Conservation (phyloP, 2,888 invertebrate genomes). For the Stegophylla sp. region DNA sequence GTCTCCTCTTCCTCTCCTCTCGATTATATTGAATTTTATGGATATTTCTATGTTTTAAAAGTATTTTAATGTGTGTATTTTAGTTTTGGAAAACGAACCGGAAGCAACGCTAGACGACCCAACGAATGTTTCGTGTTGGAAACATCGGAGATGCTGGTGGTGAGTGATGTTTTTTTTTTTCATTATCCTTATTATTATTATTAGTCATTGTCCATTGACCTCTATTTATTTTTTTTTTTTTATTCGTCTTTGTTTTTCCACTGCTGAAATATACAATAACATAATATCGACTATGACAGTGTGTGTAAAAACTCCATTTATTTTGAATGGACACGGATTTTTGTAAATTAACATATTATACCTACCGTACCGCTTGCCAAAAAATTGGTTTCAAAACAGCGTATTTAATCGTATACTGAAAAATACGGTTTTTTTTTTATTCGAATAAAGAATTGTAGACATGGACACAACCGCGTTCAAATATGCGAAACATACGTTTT, state of each 20-base stretch:
- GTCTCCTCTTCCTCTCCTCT: too few species aligned
- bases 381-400: conserved; percentile 29
- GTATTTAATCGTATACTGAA: neutral
- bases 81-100: conserved; percentile 83
- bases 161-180: conserved; percentile 68
- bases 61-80: conserved; percentile 65
- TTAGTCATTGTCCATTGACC: conserved; percentile 13
- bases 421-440: conserved; percentile 13
- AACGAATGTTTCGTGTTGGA: conserved; percentile 86
- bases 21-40: neutral
- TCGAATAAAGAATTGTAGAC: conserved; percentile 3
- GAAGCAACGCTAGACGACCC: conserved; percentile 77
- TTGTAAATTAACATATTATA: conserved; percentile 6
- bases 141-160: conserved; percentile 86
- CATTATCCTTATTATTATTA: conserved; percentile 11
- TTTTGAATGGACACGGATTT: conserved; percentile 24
- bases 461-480: neutral
- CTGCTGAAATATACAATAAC: neutral
- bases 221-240: conserved; percentile 16
- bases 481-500: conserved; percentile 22
- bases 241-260: neutral
- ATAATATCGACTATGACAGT: neutral
- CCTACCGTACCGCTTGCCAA: neutral
- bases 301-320: neutral
- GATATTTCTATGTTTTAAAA: neutral